These are phyloP conservation scores for Cheilosia variabilis DNA, from an alignment of 2,888 invertebrate genomes.

Conservation along the genomic window DNA sequence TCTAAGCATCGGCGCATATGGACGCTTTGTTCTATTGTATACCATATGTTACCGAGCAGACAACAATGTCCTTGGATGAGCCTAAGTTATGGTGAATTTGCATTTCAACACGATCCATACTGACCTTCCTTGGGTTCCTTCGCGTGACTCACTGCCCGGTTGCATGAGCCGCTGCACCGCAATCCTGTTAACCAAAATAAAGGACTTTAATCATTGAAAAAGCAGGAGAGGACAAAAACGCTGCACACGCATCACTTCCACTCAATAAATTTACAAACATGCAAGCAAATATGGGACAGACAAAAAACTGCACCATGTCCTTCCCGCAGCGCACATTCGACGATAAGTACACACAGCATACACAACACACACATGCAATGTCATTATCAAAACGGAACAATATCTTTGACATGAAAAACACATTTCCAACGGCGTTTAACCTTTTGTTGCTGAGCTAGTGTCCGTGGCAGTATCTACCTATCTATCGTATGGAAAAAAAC, in stretches of 20 bases:
- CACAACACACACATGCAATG: conserved; percentile 20
- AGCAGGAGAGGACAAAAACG: conserved; percentile 4
- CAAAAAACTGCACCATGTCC: not conserved
- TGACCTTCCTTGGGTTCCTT: conserved; percentile 33
- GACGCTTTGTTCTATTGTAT: not conserved
- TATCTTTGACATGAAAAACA: conserved; percentile 55
- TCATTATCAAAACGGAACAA: conserved; percentile 24
- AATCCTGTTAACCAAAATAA: conserved; percentile 59
- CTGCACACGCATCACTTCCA: conserved; percentile 55
- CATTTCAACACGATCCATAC: conserved; percentile 48
- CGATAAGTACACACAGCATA: not conserved
- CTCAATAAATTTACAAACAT: conserved; percentile 56
- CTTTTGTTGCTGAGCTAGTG: conserved; percentile 36
- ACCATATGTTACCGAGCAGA: conserved; percentile 45
- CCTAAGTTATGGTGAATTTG: conserved; percentile 23
- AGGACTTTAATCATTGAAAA: conserved; percentile 28
- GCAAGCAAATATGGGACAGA: conserved; percentile 2
- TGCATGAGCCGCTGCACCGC: conserved; percentile 46
- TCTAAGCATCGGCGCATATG: conserved; percentile 41
- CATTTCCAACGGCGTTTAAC: conserved; percentile 61
- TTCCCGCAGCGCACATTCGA: not conserved
- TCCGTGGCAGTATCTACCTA: not conserved
- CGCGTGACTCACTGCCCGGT: conserved; percentile 27
- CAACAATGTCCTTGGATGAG: conserved; percentile 19
- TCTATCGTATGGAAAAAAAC: not conserved